Evolutionary conservation across 2,888 invertebrate species (phyloP).

Genomic region (Hoplodrina blanda): DNA sequence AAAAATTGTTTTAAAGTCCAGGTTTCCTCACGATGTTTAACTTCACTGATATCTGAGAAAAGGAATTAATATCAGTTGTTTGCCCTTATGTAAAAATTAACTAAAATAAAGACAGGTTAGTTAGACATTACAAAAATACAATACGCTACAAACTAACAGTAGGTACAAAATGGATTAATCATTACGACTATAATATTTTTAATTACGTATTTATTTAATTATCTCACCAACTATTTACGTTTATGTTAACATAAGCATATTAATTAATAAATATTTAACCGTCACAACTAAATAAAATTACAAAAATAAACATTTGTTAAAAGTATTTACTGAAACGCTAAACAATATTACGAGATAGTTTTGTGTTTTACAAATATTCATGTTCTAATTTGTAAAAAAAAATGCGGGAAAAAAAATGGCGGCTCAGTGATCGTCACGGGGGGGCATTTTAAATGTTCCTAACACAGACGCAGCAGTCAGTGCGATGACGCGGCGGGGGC

Average conservation of each 20-base stretch:
- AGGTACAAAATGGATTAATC: neutral
- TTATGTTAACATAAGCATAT: neutral
- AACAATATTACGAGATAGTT: neutral
- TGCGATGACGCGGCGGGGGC: conserved; percentile 86
- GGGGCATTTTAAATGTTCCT: conserved; percentile 89
- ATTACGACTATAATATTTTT: too few relatives aligned
- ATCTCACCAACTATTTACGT: neutral
- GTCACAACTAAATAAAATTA: too few relatives aligned
- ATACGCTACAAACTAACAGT: too few relatives aligned
- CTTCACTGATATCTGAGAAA: too few relatives aligned
- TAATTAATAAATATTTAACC: neutral
- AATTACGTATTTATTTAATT: too few relatives aligned
- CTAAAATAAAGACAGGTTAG: too few relatives aligned
- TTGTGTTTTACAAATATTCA: conserved; percentile 19
- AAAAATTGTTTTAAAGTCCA: too few relatives aligned
- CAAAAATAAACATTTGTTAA: too few relatives aligned
- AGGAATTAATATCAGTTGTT: too few relatives aligned
- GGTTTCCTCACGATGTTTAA: too few relatives aligned
- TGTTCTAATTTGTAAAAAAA: conserved; percentile 67
- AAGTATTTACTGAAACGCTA: neutral
- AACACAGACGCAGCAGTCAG: conserved; percentile 89
- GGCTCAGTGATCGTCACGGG: conserved; percentile 86
- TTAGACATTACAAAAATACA: too few relatives aligned
- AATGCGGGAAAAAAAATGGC: conserved; percentile 83
- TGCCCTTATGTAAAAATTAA: too few relatives aligned